A percentile compares a stretch with the other conserved stretches of the same genome.
phyloP scores from a whole-genome alignment of 2,888 invertebrate species.

The Steinernema carpocapsae region DNA sequence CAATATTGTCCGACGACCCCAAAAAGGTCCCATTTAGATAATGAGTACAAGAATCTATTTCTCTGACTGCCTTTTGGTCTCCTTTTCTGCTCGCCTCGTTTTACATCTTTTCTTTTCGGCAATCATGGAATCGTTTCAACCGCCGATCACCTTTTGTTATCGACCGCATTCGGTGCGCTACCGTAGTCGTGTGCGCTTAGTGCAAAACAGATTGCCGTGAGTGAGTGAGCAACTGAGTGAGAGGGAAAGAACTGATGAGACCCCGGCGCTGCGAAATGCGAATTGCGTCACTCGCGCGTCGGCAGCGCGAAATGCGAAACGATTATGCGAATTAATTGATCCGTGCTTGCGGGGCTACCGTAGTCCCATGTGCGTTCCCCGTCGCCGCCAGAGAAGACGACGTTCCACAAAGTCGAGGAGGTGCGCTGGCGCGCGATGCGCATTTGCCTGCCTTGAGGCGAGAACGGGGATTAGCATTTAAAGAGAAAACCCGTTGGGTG shows the following conservation, averaged over 20 bases:
- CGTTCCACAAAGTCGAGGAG: not conserved
- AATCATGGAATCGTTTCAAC: slow-evolving; percentile 20
- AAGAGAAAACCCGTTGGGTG: not conserved
- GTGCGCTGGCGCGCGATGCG: not conserved
- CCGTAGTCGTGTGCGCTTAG: not conserved
- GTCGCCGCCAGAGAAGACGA: not conserved
- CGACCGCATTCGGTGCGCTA: not conserved
- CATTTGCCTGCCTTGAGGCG: slow-evolving; percentile 3
- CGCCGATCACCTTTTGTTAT: slow-evolving; percentile 20
- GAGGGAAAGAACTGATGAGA: not conserved
- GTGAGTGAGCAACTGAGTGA: not conserved
- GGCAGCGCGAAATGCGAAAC: slow-evolving; percentile 24
- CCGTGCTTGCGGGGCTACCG: slow-evolving; percentile 17
- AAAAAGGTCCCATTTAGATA: slow-evolving; percentile 31
- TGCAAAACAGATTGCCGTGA: not conserved
- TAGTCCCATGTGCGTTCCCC: not conserved
- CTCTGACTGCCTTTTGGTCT: not conserved
- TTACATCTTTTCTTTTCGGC: not conserved
- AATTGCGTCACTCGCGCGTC: slow-evolving; percentile 27
- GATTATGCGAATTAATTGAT: slow-evolving; percentile 34
- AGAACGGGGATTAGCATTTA: slow-evolving; percentile 17
- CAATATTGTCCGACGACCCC: slow-evolving; percentile 26
- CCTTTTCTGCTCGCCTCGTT: not conserved
- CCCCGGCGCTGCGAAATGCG: not conserved
- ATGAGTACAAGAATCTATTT: slow-evolving; percentile 23